Percentiles rank a stretch among this genome's conserved stretches.
These are phyloP conservation scores for Eutrigla gurnardus DNA, from an alignment of 2,797 vertebrate species.

Conservation along the genomic window DNA sequence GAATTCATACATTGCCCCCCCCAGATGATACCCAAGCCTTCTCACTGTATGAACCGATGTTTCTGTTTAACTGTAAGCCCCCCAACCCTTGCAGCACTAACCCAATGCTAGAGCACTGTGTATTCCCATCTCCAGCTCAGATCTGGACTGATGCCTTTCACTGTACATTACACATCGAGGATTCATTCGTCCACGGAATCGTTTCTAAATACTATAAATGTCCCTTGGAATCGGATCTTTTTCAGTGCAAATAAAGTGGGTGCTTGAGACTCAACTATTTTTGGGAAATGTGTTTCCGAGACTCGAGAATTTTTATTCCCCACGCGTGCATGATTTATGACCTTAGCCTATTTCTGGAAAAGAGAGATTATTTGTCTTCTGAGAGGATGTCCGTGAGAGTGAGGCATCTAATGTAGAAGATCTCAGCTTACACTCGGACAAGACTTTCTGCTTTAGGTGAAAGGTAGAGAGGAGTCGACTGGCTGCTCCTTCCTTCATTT, in stretches of 20 bases:
- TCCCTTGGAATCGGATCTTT: conserved; percentile 61
- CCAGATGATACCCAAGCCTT: conserved; percentile 39
- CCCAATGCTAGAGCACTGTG: conserved; percentile 28
- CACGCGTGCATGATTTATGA: conserved; percentile 75
- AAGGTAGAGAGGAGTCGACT: conserved; percentile 41
- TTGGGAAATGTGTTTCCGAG: conserved; percentile 60
- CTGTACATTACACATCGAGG: conserved; percentile 23
- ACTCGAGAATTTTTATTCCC: conserved; percentile 63
- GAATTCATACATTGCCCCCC: conserved; percentile 87
- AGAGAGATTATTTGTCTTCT: conserved; percentile 77
- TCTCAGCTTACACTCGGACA: conserved; percentile 30
- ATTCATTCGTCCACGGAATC: conserved; percentile 46
- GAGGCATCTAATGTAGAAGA: conserved; percentile 47
- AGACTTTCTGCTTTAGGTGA: conserved; percentile 56
- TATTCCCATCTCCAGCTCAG: conserved; percentile 25
- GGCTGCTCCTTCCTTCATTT: conserved; percentile 58
- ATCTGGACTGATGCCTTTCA: conserved; percentile 46
- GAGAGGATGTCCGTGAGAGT: conserved; percentile 55
- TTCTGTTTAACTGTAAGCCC: conserved; percentile 66
- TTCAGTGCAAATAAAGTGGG: conserved; percentile 58
- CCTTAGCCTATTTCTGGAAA: conserved; percentile 78
- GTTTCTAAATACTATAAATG: conserved; percentile 64
- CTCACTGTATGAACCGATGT: conserved; percentile 88
- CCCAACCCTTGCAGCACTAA: conserved; percentile 43
- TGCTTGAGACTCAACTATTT: conserved; percentile 70